Conservation (phyloP, 2,888 invertebrate genomes). For the Apoderus coryli region DNA sequence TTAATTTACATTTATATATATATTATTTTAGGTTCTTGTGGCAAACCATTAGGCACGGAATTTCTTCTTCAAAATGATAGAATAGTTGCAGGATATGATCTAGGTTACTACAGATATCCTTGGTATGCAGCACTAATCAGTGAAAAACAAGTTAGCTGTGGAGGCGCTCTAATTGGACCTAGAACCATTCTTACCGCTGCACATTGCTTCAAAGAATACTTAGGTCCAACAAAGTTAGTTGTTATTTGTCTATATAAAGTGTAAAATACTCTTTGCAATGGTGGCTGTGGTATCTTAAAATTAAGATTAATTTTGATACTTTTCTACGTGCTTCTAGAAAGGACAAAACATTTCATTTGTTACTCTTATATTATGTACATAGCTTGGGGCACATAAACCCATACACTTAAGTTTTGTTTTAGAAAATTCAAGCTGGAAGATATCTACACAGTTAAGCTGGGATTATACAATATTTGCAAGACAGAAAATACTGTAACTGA, state of each 20-base stretch:
- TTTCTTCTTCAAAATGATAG: constrained; percentile 19
- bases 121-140: constrained; percentile 28
- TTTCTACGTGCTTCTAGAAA: no score
- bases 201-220: constrained; percentile 28
- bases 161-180: constrained; percentile 27
- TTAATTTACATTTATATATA: no score
- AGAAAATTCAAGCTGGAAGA: constrained; percentile 22
- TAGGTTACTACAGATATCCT: constrained; percentile 30
- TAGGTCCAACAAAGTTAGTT: constrained; percentile 15
- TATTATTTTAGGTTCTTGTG: constrained; percentile 19
- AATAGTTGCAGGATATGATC: constrained; percentile 30
- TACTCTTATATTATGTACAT: no score
- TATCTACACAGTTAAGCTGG: constrained; percentile 25
- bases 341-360: no score
- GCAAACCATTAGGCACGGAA: constrained; percentile 20
- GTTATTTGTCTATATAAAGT: no score
- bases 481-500: constrained; percentile 22
- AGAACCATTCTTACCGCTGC: constrained; percentile 29
- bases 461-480: constrained; percentile 28
- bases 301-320: no score
- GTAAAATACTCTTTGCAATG: no score
- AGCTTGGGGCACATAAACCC: no score
- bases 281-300: no score
- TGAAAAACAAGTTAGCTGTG: constrained; percentile 24
- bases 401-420: no score